Evolutionary conservation across 1,140 invertebrate genomes (phyloP).

Genomic region (Papilio aristodemus): DNA sequence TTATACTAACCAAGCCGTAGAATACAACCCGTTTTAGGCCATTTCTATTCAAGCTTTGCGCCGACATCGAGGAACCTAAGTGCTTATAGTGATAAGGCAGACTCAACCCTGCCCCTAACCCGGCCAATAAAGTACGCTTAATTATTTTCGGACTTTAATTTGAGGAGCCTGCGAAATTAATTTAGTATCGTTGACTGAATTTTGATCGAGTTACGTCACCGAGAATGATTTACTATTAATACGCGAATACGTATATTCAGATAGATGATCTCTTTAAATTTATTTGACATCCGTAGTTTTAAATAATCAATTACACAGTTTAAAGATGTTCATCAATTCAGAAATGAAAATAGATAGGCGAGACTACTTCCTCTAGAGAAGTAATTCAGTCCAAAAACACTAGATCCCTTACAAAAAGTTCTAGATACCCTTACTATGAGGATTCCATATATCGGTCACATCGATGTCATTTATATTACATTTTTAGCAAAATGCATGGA

Average conservation of each 20-base stretch:
- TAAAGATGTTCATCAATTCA: too few relatives aligned
- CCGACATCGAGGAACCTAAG: constrained; percentile 48
- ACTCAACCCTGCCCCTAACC: constrained; percentile 31
- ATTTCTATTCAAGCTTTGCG: constrained; percentile 59
- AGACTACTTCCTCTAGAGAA: too few relatives aligned
- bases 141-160: constrained; percentile 47
- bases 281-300: too few relatives aligned
- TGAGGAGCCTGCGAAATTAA: constrained; percentile 29
- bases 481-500: too few relatives aligned
- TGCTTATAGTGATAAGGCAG: constrained; percentile 57
- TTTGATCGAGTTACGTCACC: constrained; percentile 29
- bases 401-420: too few relatives aligned
- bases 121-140: constrained; percentile 35
- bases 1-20: constrained; percentile 19
- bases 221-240: constrained; percentile 21
- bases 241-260: constrained; percentile 15
- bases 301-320: too few relatives aligned
- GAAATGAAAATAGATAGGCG: too few relatives aligned
- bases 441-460: too few relatives aligned
- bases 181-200: constrained; percentile 36
- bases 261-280: constrained; percentile 21
- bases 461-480: too few relatives aligned
- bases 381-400: too few relatives aligned
- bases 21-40: constrained; percentile 46
- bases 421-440: too few relatives aligned